These are phyloP conservation scores for Thyatira batis DNA, from an alignment of 2,888 invertebrate genomes.

Conservation along the genomic window DNA sequence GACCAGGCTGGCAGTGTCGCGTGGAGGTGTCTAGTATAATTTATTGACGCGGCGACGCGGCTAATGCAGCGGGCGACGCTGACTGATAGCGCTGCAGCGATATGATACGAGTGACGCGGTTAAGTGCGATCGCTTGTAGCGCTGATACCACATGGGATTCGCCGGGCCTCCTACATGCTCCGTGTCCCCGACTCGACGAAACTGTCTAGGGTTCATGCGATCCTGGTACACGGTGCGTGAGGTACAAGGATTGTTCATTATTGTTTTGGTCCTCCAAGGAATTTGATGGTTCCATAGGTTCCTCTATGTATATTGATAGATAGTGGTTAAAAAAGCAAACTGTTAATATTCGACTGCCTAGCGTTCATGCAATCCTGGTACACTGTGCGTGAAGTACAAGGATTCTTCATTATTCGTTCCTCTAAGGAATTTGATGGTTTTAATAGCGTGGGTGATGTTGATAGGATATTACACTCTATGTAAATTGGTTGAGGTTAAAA, in stretches of 20 bases:
- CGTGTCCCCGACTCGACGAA: too few relatives aligned
- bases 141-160: constrained; percentile 67
- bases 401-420: too few relatives aligned
- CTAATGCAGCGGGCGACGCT: constrained; percentile 78
- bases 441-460: too few relatives aligned
- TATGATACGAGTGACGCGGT: constrained; percentile 73
- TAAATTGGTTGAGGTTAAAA: too few relatives aligned
- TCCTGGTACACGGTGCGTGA: constrained; percentile 42
- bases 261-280: constrained; percentile 30
- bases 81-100: constrained; percentile 76
- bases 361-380: too few relatives aligned
- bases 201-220: constrained; percentile 40
- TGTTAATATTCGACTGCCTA: too few relatives aligned
- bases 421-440: too few relatives aligned
- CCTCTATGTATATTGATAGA: background rate
- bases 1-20: constrained; percentile 62
- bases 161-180: constrained; percentile 46
- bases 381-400: too few relatives aligned
- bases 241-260: constrained; percentile 50
- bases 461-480: too few relatives aligned
- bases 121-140: constrained; percentile 81
- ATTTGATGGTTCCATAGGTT: constrained; percentile 1
- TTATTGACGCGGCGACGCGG: constrained; percentile 72
- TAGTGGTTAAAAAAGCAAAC: background rate
- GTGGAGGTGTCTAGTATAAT: constrained; percentile 66